These are phyloP conservation scores for Styela clava DNA, from an alignment of 23 tunicate species.

Conservation along the genomic window DNA sequence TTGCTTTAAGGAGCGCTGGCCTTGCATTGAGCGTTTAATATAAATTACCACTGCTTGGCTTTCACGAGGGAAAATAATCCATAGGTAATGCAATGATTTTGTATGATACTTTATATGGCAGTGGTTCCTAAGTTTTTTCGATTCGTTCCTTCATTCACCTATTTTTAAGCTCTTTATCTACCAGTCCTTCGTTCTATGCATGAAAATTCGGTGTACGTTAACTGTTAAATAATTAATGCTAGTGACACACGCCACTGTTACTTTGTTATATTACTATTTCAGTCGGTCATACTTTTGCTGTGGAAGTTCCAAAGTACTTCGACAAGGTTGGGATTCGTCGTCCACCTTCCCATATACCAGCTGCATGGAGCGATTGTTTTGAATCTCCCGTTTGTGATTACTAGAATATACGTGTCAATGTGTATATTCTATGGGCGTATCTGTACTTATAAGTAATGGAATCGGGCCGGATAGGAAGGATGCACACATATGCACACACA, in stretches of 20 bases:
- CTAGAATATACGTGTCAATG: too few relatives aligned
- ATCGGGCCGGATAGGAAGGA: too few relatives aligned
- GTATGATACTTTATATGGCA: neutral
- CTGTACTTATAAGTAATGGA: too few relatives aligned
- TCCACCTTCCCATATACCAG: neutral
- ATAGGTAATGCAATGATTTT: neutral
- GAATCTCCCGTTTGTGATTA: too few relatives aligned
- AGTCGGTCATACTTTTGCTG: neutral
- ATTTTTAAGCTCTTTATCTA: neutral
- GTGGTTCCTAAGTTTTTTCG: neutral
- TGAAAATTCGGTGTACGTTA: neutral
- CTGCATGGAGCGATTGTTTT: neutral
- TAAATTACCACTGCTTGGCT: neutral
- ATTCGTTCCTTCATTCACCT: neutral
- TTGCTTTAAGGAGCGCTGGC: too few relatives aligned
- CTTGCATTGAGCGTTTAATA: neutral
- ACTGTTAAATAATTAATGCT: neutral
- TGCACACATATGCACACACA: too few relatives aligned
- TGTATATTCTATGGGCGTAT: too few relatives aligned
- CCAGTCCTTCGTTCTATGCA: neutral
- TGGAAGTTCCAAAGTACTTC: neutral
- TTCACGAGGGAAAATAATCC: neutral
- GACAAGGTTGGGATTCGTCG: neutral
- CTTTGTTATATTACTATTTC: neutral
- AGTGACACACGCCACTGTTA: neutral